Conservation (phyloP, 1,140 invertebrate species). For the Drosophila melanica region DNA sequence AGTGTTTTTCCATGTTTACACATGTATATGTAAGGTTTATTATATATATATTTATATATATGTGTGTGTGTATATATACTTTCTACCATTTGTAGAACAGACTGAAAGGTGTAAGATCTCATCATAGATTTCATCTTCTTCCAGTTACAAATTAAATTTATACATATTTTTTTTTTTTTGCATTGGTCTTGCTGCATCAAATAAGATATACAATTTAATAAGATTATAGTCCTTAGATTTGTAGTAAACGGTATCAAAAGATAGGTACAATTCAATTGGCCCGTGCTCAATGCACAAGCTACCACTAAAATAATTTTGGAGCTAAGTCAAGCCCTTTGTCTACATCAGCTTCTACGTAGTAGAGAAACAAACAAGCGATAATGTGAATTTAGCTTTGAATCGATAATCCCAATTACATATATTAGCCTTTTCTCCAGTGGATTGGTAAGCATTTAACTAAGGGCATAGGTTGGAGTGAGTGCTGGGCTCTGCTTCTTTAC, state of each 20-base stretch:
- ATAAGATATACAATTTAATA: constrained; percentile 67
- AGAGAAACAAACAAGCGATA: constrained; percentile 14
- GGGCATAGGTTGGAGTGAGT: constrained; percentile 34
- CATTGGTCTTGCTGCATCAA: constrained; percentile 61
- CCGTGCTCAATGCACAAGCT: constrained; percentile 52
- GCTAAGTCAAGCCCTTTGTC: constrained; percentile 15
- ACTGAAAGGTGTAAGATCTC: constrained; percentile 60
- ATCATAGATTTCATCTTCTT: constrained; percentile 31
- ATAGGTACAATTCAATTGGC: constrained; percentile 79
- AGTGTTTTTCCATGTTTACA: constrained; percentile 49
- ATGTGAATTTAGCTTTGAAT: constrained; percentile 4
- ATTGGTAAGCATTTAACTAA: constrained; percentile 58
- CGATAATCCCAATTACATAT: not conserved
- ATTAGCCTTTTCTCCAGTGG: constrained; percentile 8
- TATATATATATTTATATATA: constrained; percentile 37
- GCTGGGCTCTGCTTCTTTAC: constrained; percentile 43
- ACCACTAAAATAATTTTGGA: constrained; percentile 71
- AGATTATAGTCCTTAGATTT: constrained; percentile 82
- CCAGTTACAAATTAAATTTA: constrained; percentile 38
- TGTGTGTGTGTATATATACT: constrained; percentile 45
- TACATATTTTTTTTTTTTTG: constrained; percentile 20
- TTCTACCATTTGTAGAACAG: constrained; percentile 60
- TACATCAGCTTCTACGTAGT: constrained; percentile 18
- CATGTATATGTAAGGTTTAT: constrained; percentile 43
- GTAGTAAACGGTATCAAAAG: constrained; percentile 83